These are phyloP conservation scores for Prorops nasuta DNA, from an alignment of 1,140 invertebrate genomes.

Conservation along the genomic window DNA sequence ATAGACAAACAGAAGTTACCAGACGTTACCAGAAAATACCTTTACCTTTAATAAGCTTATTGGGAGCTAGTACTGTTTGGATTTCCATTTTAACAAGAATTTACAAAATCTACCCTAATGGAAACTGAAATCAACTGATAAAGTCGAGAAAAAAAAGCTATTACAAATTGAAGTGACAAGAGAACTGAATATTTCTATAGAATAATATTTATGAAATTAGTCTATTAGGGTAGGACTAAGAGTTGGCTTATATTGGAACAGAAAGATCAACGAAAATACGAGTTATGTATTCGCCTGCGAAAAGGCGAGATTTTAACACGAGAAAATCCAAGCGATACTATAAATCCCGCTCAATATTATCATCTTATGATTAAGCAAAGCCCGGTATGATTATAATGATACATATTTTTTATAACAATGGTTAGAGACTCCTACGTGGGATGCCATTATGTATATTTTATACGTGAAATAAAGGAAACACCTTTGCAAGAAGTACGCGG, in stretches of 20 bases:
- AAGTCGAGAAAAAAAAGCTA: too few species aligned
- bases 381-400: slow-evolving; percentile 34
- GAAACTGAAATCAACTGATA: not conserved
- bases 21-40: slow-evolving; percentile 9
- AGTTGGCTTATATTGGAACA: too few species aligned
- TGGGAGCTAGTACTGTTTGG: slow-evolving; percentile 4
- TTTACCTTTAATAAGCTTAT: not conserved
- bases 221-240: too few species aligned
- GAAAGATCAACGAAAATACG: too few species aligned
- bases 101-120: not conserved
- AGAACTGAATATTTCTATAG: too few species aligned
- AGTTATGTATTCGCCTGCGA: too few species aligned
- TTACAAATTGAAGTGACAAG: too few species aligned
- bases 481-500: slow-evolving; percentile 33
- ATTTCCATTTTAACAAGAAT: slow-evolving; percentile 4
- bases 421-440: slow-evolving; percentile 45
- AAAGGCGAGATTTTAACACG: slow-evolving; percentile 1
- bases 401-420: slow-evolving; percentile 45
- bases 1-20: slow-evolving; percentile 25
- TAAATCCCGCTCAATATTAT: slow-evolving; percentile 17
- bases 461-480: slow-evolving; percentile 49
- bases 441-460: slow-evolving; percentile 56
- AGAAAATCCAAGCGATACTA: slow-evolving; percentile 15
- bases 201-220: too few species aligned
- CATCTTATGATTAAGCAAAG: slow-evolving; percentile 30